Evolutionary conservation across 2,888 invertebrate species (phyloP).

Genomic region (Aphidius colemani): DNA sequence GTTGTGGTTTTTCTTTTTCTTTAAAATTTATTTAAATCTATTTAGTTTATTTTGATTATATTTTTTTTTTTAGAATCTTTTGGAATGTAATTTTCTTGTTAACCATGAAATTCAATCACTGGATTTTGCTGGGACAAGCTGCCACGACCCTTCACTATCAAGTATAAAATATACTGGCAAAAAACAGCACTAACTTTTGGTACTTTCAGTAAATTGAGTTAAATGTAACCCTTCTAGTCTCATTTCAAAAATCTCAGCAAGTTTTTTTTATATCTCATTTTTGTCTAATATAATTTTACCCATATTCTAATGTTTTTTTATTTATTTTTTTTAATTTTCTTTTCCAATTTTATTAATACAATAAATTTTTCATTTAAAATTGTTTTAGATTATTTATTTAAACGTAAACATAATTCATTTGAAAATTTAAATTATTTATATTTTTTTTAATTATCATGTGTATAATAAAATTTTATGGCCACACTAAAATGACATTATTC

Average conservation of each 20-base stretch:
- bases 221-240: no score
- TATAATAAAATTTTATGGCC: no score
- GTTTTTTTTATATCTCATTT: neutral
- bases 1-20: neutral
- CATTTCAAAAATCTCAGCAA: neutral
- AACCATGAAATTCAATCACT: conserved; percentile 57
- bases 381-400: no score
- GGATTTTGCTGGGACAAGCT: conserved; percentile 17
- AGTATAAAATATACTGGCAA: neutral
- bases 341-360: no score
- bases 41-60: neutral
- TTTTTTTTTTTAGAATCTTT: neutral
- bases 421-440: no score
- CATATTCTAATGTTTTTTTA: no score
- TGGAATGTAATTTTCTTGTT: conserved; percentile 59
- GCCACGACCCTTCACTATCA: no score
- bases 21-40: conserved; percentile 1
- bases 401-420: no score
- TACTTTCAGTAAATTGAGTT: conserved; percentile 11
- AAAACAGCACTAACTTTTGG: conserved; percentile 5
- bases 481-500: no score
- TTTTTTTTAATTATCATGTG: no score
- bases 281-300: neutral
- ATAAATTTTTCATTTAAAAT: no score
- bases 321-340: no score